Percentiles rank a stretch among this genome's conserved stretches.
These are phyloP conservation scores for Oxyura jamaicensis DNA, from an alignment of 2,113 vertebrate species.

Conservation along the genomic window DNA sequence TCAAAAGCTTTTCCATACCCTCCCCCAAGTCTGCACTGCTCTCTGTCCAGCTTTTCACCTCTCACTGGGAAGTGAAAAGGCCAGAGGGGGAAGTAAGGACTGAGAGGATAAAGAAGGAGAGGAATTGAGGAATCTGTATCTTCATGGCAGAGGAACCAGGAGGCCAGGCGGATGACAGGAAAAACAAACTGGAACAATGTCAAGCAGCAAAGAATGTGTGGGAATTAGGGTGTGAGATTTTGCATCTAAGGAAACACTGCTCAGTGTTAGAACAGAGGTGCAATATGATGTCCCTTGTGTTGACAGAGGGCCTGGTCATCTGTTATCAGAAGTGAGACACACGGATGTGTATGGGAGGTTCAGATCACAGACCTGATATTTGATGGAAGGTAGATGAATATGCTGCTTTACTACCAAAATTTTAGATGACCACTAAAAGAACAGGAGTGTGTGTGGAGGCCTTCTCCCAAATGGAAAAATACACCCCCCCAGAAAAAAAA, in stretches of 20 bases:
- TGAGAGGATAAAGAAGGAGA: not conserved
- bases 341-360: not conserved
- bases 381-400: not conserved
- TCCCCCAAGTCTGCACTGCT: not conserved
- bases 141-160: not conserved
- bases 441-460: not conserved
- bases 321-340: not conserved
- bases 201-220: not conserved
- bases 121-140: not conserved
- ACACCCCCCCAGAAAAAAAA: not conserved
- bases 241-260: not conserved
- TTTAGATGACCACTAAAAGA: not conserved
- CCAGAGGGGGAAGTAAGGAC: not conserved
- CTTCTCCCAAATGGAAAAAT: not conserved
- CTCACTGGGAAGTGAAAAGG: not conserved
- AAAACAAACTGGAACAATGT: not conserved
- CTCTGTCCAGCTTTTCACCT: not conserved
- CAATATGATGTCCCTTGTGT: not conserved
- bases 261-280: not conserved
- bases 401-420: not conserved
- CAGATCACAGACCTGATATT: not conserved
- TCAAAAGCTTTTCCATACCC: not conserved
- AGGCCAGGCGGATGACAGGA: not conserved
- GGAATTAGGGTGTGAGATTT: not conserved
- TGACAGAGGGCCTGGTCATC: not conserved